phyloP scores from a whole-genome alignment of 2,113 vertebrate species.

The Pogona vitticeps region DNA sequence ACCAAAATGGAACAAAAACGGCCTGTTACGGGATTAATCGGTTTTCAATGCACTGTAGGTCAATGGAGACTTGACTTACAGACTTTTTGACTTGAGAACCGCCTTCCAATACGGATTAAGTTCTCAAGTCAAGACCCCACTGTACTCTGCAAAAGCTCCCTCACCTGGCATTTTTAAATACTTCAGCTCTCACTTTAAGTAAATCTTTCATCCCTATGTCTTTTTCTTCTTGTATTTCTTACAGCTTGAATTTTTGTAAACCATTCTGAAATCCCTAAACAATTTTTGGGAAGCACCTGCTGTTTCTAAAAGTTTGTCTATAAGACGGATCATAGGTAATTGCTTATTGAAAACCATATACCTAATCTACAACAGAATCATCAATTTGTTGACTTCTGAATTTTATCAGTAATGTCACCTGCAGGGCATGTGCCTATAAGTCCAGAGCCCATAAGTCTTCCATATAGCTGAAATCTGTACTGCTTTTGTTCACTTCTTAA shows the following conservation, averaged over 20 bases:
- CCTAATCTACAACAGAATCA: neutral
- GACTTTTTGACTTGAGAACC: too few relatives aligned
- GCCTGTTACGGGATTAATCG: too few relatives aligned
- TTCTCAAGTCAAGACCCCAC: too few relatives aligned
- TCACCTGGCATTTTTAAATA: too few relatives aligned
- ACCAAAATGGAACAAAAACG: too few relatives aligned
- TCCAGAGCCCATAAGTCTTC: constrained; percentile 12
- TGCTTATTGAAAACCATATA: neutral
- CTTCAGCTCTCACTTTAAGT: too few relatives aligned
- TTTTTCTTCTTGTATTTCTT: neutral
- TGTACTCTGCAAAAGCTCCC: too few relatives aligned
- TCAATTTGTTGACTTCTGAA: constrained; percentile 1
- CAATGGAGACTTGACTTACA: too few relatives aligned
- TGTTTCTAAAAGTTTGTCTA: neutral
- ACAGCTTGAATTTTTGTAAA: neutral
- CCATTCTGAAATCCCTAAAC: too few relatives aligned
- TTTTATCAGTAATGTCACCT: constrained; percentile 38
- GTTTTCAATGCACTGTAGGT: too few relatives aligned
- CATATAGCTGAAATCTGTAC: constrained; percentile 23
- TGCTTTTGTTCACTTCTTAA: constrained; percentile 42
- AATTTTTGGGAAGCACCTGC: neutral
- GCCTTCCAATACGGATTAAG: too few relatives aligned
- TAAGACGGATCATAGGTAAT: neutral
- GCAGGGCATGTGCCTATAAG: constrained; percentile 38
- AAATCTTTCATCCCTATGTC: neutral